These are phyloP conservation scores for Dendrolimus punctatus DNA, from an alignment of 1,140 invertebrate species.

Conservation along the genomic window DNA sequence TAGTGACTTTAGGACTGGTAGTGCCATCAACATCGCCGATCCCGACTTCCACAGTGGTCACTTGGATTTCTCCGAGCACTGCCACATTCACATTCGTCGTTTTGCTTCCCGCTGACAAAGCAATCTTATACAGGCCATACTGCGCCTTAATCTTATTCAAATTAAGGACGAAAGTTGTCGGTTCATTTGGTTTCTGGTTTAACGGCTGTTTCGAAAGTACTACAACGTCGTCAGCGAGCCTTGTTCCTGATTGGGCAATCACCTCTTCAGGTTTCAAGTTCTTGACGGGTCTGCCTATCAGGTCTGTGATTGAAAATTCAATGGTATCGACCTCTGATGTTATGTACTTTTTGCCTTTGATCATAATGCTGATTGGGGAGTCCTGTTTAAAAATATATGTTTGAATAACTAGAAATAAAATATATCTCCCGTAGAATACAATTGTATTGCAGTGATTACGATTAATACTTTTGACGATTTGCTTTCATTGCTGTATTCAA, in stretches of 20 bases:
- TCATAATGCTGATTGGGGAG: slow-evolving; percentile 83
- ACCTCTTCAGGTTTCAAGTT: slow-evolving; percentile 76
- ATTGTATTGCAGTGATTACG: too few relatives aligned
- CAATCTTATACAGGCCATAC: slow-evolving; percentile 88
- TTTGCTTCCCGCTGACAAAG: slow-evolving; percentile 81
- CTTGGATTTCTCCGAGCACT: slow-evolving; percentile 80
- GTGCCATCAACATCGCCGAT: slow-evolving; percentile 91
- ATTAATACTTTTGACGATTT: too few relatives aligned
- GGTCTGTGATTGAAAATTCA: slow-evolving; percentile 85
- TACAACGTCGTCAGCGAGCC: slow-evolving; percentile 82
- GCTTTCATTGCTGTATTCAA: too few relatives aligned
- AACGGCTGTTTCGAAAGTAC: slow-evolving; percentile 78
- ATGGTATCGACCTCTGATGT: slow-evolving; percentile 81
- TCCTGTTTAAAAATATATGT: slow-evolving; percentile 25
- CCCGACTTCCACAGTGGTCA: slow-evolving; percentile 90
- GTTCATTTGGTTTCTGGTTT: slow-evolving; percentile 63
- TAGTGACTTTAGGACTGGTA: slow-evolving; percentile 84
- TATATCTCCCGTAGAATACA: not conserved
- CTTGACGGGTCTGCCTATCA: slow-evolving; percentile 84
- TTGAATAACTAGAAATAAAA: slow-evolving; percentile 2
- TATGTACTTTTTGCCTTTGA: slow-evolving; percentile 82
- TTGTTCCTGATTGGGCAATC: slow-evolving; percentile 82
- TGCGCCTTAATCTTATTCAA: slow-evolving; percentile 85
- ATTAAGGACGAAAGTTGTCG: slow-evolving; percentile 85
- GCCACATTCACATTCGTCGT: slow-evolving; percentile 79